Conservation (phyloP, 2,888 invertebrate species). For the Gisinianus flammeolus region DNA sequence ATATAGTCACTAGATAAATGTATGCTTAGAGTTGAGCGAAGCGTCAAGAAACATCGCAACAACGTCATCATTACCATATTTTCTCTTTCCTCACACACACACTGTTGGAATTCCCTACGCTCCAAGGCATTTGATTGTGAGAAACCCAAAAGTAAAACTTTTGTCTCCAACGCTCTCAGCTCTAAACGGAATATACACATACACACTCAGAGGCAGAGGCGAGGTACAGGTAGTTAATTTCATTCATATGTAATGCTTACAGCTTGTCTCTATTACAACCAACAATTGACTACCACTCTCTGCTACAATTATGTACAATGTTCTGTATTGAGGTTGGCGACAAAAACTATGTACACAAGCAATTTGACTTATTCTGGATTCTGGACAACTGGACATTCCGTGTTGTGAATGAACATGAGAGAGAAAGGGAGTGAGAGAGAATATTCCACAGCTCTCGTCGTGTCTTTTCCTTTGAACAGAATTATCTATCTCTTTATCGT, state of each 20-base stretch:
- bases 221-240: not conserved
- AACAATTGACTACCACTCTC: not conserved
- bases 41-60: conserved; percentile 6
- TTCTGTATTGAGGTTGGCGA: no score
- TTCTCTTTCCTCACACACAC: conserved; percentile 89
- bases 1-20: no score
- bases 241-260: not conserved
- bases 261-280: not conserved
- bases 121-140: conserved; percentile 95
- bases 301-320: not conserved
- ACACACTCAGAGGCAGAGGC: not conserved
- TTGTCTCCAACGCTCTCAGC: not conserved
- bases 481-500: no score
- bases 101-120: conserved; percentile 90
- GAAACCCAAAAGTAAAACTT: conserved; percentile 64
- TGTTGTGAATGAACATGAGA: no score
- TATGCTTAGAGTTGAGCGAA: no score
- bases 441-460: no score
- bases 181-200: not conserved
- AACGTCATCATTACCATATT: conserved; percentile 62
- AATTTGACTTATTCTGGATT: no score
- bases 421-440: no score
- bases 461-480: no score
- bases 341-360: no score
- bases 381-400: no score